Evolutionary conservation across 2,888 invertebrate species (phyloP).

Genomic region (Drosophila affinis): DNA sequence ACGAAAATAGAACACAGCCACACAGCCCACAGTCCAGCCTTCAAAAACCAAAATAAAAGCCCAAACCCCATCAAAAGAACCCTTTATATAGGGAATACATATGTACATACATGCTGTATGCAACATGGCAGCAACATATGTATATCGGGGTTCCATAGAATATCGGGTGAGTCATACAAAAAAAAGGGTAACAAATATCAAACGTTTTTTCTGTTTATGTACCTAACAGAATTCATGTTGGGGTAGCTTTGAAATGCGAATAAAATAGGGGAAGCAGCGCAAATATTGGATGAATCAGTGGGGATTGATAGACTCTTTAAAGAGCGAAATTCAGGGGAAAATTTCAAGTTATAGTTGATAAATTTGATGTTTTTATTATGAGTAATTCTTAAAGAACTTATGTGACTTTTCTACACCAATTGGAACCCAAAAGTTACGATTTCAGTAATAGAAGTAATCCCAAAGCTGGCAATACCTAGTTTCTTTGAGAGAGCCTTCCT

Average conservation of each 20-base stretch:
- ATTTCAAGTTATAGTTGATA: background rate
- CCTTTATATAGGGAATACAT: slow-evolving; percentile 2
- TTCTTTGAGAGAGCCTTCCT: background rate
- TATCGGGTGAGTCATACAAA: background rate
- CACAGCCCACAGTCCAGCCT: background rate
- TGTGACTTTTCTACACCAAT: too few relatives aligned
- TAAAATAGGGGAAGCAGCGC: slow-evolving; percentile 8
- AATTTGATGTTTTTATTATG: too few relatives aligned
- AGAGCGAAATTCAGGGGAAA: background rate
- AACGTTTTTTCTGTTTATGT: slow-evolving; percentile 38
- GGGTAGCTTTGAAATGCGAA: slow-evolving; percentile 65
- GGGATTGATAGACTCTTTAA: background rate
- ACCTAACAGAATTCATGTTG: slow-evolving; percentile 58
- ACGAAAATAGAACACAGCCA: background rate
- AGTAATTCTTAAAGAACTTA: too few relatives aligned
- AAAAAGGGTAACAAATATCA: slow-evolving; percentile 28
- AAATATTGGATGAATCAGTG: background rate
- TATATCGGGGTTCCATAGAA: slow-evolving; percentile 7
- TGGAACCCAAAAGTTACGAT: too few relatives aligned
- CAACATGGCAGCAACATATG: background rate
- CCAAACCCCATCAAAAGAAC: slow-evolving; percentile 47
- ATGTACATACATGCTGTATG: background rate
- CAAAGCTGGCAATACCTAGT: background rate
- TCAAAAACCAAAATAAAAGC: slow-evolving; percentile 34
- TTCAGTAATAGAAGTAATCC: background rate